These are phyloP conservation scores for Manis javanica DNA, from an alignment of 2,797 vertebrate species.

Conservation along the genomic window DNA sequence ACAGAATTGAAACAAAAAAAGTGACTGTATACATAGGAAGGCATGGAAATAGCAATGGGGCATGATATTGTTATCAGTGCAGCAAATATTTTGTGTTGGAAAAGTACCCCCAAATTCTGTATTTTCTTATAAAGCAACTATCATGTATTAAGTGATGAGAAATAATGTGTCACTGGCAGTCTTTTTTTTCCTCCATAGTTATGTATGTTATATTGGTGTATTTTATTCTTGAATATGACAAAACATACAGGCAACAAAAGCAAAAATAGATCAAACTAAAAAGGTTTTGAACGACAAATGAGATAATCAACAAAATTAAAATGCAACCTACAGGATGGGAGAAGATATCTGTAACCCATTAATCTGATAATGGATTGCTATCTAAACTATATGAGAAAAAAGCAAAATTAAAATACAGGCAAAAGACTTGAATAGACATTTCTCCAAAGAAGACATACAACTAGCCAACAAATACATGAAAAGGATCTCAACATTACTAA, in stretches of 20 bases:
- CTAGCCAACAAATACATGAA: neutral
- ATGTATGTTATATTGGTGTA: neutral
- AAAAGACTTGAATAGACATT: neutral
- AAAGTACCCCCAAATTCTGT: neutral
- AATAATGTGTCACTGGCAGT: neutral
- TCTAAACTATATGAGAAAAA: neutral
- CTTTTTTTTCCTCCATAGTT: neutral
- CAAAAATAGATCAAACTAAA: neutral
- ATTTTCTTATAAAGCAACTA: conserved; percentile 14
- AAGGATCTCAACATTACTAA: neutral
- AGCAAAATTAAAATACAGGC: neutral
- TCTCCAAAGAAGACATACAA: neutral
- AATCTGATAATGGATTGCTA: neutral
- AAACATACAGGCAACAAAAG: neutral
- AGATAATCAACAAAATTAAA: neutral
- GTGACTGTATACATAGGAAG: neutral
- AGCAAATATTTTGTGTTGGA: neutral
- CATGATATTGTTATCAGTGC: neutral
- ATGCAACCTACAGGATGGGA: neutral
- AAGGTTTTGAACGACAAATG: neutral
- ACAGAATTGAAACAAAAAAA: conserved; percentile 28
- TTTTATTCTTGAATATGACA: neutral
- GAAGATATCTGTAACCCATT: neutral
- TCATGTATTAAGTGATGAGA: neutral
- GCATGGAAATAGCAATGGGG: neutral